Percentiles rank a stretch among this genome's conserved stretches.
phyloP scores from a whole-genome alignment of 2,113 vertebrate species.

The Lathamus discolor region DNA sequence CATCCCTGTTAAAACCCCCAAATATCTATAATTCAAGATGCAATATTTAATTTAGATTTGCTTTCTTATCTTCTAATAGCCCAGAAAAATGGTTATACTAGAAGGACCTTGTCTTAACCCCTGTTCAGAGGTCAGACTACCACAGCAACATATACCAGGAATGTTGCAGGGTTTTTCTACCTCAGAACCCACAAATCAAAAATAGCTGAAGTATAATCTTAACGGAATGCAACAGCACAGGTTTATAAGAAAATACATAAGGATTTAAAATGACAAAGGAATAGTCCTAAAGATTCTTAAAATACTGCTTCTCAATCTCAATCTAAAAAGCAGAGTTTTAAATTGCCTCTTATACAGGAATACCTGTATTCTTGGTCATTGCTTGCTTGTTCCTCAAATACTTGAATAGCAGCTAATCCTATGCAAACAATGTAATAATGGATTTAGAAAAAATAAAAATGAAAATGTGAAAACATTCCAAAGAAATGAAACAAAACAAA shows the following conservation, averaged over 20 bases:
- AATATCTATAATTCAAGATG: background rate
- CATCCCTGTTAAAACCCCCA: background rate
- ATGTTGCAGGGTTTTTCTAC: background rate
- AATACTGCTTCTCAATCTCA: background rate
- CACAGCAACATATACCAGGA: background rate
- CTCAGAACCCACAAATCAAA: background rate
- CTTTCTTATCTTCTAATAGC: background rate
- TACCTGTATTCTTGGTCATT: rapidly evolving
- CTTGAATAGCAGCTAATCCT: background rate
- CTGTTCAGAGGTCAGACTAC: background rate
- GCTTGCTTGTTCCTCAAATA: background rate
- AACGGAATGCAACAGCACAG: background rate
- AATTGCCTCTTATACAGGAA: background rate
- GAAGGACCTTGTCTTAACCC: background rate
- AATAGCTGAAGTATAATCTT: background rate
- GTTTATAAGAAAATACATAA: background rate
- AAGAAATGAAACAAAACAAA: background rate
- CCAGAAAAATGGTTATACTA: background rate
- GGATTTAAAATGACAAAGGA: background rate
- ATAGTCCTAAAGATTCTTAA: background rate
- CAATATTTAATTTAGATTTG: background rate
- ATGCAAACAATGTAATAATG: background rate
- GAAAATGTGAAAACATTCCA: background rate
- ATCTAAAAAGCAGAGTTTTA: background rate
- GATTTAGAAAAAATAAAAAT: background rate